phyloP scores from a whole-genome alignment of 92 coral and sea anemone genomes.

The Paragorgia papillata region DNA sequence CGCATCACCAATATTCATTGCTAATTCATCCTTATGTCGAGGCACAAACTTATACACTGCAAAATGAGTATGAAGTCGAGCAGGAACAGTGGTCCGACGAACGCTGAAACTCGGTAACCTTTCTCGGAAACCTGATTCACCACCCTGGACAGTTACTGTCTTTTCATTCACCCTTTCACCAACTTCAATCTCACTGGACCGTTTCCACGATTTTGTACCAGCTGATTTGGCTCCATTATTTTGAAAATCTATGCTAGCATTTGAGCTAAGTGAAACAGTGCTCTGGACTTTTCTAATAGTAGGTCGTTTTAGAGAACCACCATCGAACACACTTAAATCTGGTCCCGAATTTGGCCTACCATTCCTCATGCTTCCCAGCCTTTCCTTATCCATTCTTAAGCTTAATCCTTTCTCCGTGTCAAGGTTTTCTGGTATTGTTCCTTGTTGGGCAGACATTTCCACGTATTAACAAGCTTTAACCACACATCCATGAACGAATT shows the following conservation, averaged over 20 bases:
- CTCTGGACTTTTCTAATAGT: not conserved
- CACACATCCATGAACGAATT: not conserved
- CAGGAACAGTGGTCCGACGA: not conserved
- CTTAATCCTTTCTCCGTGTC: not conserved
- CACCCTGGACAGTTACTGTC: not conserved
- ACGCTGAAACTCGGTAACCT: conserved; percentile 25
- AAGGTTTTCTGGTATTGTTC: not conserved
- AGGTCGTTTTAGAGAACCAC: not conserved
- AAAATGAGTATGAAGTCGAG: conserved; percentile 75
- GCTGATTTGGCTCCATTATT: not conserved
- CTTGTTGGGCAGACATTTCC: not conserved
- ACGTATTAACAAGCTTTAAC: too few relatives aligned
- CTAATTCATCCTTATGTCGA: conserved; percentile 82
- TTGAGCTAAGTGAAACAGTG: not conserved
- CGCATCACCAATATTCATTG: conserved; percentile 83
- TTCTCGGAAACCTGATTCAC: conserved; percentile 12
- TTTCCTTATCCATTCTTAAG: not conserved
- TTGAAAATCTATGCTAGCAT: not conserved
- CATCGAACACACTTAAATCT: not conserved
- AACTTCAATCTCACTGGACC: not conserved
- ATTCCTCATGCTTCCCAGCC: not conserved
- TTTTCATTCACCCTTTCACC: conserved; percentile 13
- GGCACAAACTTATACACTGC: conserved; percentile 84
- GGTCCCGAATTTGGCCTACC: not conserved
- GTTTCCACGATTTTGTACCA: not conserved